Base-by-base conservation (phyloP, 2,888 invertebrate species). In the Orthosia cruda region DNA sequence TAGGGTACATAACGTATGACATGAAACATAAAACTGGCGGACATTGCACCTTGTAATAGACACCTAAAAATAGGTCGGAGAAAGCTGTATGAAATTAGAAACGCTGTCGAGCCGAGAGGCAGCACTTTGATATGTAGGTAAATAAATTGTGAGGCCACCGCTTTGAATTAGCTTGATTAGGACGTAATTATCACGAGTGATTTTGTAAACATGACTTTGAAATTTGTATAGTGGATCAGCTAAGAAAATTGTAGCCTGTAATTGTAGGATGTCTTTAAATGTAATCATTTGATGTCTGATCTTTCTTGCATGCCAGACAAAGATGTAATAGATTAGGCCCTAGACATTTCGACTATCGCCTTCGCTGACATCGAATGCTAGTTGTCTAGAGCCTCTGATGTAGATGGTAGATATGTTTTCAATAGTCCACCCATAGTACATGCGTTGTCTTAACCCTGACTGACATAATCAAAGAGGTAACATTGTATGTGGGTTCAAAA, bases 11-110 rank as follows among this genome's bases (percentile, higher is more conserved):
- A 76, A 79, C 79, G 74, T 79, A 74, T 82, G 79, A 76, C 71
- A 82, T 80, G 79, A 78, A 78, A 75, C 67, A 66, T 57, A 40
- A 77, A 71, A 77, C 83, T 64, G 77, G 77, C 86, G 85, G 88
- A 85, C 87, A 88, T 88, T 87, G 84, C 85, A 87, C 85, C 86
- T 88, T 89, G 90, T 92, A 92, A 92, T 91, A 91, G 87, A 90
- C 87, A 88, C 87, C 90, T 93, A 94, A 91, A 93, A 93, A 94
- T 94, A 94, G 93, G 91, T 88, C 91, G 87, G 92, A 92, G 94
- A 93, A 93, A 94, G 92, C 89, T 87, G 85, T 85, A 88, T 91
- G 91, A 89, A 92, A 93, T 91, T 92, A 92, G 91, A 91, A 89
- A 90, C 91, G 88, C 84, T 59, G 84, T 75, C 73, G 77, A 84